Conservation (phyloP, 2,888 invertebrate species). For the Drosophila anceps region DNA sequence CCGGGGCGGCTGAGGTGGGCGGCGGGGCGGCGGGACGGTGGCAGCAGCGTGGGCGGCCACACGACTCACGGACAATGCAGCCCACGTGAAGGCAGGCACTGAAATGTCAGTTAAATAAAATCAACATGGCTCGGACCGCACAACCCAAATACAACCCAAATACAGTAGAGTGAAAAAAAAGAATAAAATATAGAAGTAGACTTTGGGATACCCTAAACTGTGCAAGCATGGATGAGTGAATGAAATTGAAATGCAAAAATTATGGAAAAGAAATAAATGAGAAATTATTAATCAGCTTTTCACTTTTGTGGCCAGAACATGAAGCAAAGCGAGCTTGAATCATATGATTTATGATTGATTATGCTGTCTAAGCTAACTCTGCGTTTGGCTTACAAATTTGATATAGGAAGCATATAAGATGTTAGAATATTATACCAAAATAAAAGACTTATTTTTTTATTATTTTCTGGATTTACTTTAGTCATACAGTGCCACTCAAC, state of each 20-base stretch:
- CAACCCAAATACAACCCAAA: conserved; percentile 28
- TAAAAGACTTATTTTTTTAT: no score
- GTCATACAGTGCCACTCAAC: no score
- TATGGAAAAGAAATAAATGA: not conserved
- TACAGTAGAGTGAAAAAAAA: conserved; percentile 24
- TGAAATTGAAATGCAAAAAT: no score
- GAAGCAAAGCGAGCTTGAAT: not conserved
- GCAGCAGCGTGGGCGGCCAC: conserved; percentile 37
- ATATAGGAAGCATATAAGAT: no score
- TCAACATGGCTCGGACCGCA: conserved; percentile 53
- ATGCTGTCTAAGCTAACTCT: not conserved
- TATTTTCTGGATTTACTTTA: no score
- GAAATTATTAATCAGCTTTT: not conserved
- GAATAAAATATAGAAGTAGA: not conserved
- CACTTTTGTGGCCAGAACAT: not conserved
- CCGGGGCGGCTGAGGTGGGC: not conserved
- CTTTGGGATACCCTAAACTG: conserved; percentile 29
- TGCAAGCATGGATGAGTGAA: no score
- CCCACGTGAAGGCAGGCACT: conserved; percentile 44
- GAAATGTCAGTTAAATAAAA: conserved; percentile 75
- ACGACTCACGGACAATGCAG: conserved; percentile 34
- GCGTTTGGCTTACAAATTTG: not conserved
- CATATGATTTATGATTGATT: no score
- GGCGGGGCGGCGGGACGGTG: not conserved
- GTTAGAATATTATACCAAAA: no score